A percentile compares a stretch with the other conserved stretches of the same genome.
These are phyloP conservation scores for Morone chrysops DNA, from an alignment of 2,113 vertebrate species.

Conservation along the genomic window DNA sequence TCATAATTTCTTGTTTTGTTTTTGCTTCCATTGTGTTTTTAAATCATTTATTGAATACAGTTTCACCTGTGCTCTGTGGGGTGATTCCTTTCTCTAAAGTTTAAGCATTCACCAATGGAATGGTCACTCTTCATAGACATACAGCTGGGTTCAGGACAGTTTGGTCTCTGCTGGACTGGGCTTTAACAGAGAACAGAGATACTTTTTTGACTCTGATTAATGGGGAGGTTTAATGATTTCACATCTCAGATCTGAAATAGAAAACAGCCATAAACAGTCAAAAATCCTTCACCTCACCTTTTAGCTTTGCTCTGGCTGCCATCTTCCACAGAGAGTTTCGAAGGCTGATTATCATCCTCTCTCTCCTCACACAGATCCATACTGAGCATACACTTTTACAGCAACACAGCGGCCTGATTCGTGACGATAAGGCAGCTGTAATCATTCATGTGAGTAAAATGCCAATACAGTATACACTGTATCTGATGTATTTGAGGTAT, in stretches of 20 bases:
- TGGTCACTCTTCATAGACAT: neutral
- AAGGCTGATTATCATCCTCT: neutral
- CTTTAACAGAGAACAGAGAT: neutral
- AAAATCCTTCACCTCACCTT: neutral
- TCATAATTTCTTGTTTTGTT: too few species aligned
- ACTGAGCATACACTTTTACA: neutral
- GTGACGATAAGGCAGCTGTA: neutral
- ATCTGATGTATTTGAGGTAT: neutral
- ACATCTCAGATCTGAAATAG: neutral
- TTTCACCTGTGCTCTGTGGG: neutral
- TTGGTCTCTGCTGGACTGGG: neutral
- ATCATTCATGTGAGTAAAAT: neutral
- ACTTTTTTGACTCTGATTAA: neutral
- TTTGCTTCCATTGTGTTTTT: neutral
- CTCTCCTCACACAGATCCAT: neutral
- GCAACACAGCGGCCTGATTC: neutral
- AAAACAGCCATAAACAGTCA: neutral
- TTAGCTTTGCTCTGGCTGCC: neutral
- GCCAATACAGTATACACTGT: neutral
- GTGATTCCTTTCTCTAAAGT: neutral
- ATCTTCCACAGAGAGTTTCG: neutral
- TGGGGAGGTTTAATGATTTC: neutral
- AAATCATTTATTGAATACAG: neutral
- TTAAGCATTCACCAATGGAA: neutral
- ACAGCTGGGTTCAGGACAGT: neutral